Conservation (phyloP, 2,888 invertebrate genomes). For the Heliconius hortense region DNA sequence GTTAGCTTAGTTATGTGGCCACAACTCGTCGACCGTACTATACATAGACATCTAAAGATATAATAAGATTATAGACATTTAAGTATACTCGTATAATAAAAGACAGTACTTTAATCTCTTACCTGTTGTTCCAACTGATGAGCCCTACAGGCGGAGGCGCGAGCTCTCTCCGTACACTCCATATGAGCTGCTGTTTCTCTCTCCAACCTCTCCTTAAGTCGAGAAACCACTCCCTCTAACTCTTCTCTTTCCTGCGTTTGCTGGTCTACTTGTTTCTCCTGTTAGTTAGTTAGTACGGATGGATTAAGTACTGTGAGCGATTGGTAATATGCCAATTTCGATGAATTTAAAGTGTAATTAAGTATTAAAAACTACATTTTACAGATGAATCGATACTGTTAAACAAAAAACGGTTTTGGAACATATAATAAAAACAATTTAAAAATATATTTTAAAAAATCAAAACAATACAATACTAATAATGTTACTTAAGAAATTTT, state of each 20-base stretch:
- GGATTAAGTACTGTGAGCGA: constrained; percentile 32
- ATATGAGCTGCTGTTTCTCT: constrained; percentile 93
- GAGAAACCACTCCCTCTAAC: constrained; percentile 89
- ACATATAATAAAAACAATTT: too few relatives aligned
- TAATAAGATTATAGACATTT: too few relatives aligned
- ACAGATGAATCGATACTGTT: too few relatives aligned
- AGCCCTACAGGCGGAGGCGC: constrained; percentile 79
- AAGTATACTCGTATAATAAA: too few relatives aligned
- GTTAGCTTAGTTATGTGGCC: too few relatives aligned
- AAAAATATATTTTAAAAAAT: too few relatives aligned
- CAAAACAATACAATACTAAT: too few relatives aligned
- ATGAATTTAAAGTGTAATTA: too few relatives aligned
- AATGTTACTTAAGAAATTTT: not conserved
- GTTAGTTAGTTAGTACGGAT: constrained; percentile 56
- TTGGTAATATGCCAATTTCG: not conserved
- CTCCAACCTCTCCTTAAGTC: constrained; percentile 93
- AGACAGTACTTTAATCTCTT: not conserved
- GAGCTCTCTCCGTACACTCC: constrained; percentile 89
- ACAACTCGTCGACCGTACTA: too few relatives aligned
- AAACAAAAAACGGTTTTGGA: too few relatives aligned
- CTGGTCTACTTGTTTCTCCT: constrained; percentile 94
- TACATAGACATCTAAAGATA: too few relatives aligned
- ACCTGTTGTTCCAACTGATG: constrained; percentile 84
- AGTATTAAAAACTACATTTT: too few relatives aligned
- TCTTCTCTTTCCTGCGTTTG: constrained; percentile 96